A percentile compares a stretch with the other conserved stretches of the same genome.
phyloP scores from a whole-genome alignment of 2,113 vertebrate genomes.

The Eidolon helvum region DNA sequence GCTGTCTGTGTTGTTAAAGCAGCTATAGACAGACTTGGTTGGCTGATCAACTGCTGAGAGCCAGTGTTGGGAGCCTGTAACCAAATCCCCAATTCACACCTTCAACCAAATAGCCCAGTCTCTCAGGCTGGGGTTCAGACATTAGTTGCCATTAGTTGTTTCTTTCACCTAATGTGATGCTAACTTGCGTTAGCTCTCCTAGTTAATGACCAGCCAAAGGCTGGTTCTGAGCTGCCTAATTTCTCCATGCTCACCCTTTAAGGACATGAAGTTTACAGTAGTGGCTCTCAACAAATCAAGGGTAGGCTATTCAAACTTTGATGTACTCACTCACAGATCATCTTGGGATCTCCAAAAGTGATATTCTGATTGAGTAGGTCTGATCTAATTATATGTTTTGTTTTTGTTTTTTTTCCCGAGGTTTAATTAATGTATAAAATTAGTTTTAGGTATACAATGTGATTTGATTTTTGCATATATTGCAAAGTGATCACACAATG shows the following conservation, averaged over 20 bases:
- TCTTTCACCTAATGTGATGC: slow-evolving; percentile 29
- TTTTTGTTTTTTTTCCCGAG: not conserved
- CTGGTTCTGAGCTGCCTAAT: not conserved
- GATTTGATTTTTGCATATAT: not conserved
- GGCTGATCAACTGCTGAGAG: not conserved
- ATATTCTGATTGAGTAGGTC: not conserved
- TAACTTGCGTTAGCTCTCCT: slow-evolving; percentile 55
- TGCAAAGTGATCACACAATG: not conserved
- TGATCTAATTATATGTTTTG: not conserved
- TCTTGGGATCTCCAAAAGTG: not conserved
- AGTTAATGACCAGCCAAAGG: not conserved
- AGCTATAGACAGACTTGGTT: not conserved
- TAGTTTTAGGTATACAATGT: not conserved
- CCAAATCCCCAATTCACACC: not conserved
- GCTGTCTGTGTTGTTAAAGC: not conserved
- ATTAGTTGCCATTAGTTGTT: not conserved
- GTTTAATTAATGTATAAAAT: not conserved
- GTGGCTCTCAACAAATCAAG: not conserved
- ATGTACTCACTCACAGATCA: not conserved
- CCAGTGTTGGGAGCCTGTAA: not conserved
- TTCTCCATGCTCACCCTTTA: not conserved
- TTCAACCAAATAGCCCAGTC: not conserved
- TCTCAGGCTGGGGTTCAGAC: slow-evolving; percentile 17
- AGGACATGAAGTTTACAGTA: not conserved
- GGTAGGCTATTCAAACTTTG: not conserved